Percentiles rank a stretch among this genome's conserved stretches.
phyloP scores from a whole-genome alignment of 2,113 vertebrate genomes.

The Ahaetulla prasina region DNA sequence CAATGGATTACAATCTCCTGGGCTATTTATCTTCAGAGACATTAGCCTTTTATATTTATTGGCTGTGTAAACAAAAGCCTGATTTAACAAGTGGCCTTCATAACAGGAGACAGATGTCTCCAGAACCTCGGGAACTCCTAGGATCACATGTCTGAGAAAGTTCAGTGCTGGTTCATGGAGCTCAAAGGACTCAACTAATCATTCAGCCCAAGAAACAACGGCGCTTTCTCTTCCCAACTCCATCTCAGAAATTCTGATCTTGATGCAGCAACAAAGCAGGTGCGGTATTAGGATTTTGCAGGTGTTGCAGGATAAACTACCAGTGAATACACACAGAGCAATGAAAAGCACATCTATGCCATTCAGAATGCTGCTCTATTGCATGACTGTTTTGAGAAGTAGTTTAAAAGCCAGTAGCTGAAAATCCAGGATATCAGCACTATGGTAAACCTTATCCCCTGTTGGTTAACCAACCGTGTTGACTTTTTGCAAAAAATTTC shows the following conservation, averaged over 20 bases:
- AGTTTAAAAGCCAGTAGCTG: not conserved
- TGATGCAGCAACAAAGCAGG: not conserved
- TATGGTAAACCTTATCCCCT: not conserved
- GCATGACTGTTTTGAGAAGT: not conserved
- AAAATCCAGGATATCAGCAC: not conserved
- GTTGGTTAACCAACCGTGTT: not conserved
- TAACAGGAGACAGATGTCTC: slow-evolving; percentile 8
- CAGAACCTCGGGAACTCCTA: not conserved
- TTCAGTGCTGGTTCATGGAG: not conserved
- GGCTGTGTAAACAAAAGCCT: slow-evolving; percentile 40
- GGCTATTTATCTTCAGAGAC: slow-evolving; percentile 46
- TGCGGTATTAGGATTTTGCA: not conserved
- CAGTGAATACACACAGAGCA: not conserved
- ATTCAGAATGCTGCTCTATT: not conserved
- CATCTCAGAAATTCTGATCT: not conserved
- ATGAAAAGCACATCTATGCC: not conserved
- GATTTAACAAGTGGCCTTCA: slow-evolving; percentile 12
- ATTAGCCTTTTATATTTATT: slow-evolving; percentile 36
- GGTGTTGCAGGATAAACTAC: not conserved
- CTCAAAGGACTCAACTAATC: not conserved
- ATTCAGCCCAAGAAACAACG: not conserved
- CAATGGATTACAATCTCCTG: slow-evolving; percentile 24
- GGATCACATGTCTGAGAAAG: not conserved
- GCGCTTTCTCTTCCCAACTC: not conserved
- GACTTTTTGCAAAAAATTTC: not conserved